Conservation (phyloP, 53 echinoderm and acorn worm genomes). For the Paelopatides confundens region DNA sequence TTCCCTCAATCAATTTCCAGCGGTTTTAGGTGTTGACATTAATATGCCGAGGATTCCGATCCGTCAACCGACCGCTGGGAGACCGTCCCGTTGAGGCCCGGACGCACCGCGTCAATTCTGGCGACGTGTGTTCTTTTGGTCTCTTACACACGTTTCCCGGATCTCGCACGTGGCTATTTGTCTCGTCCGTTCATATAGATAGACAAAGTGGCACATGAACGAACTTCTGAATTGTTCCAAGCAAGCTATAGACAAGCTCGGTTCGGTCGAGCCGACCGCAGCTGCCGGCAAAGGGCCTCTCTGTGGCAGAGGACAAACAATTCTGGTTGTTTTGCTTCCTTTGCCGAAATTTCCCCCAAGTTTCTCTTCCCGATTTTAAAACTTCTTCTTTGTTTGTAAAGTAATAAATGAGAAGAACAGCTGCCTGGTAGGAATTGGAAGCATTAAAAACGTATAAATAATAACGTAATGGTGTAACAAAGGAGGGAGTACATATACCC, state of each 20-base stretch:
- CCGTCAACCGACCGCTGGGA: constrained; percentile 24
- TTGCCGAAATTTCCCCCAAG: constrained; percentile 2
- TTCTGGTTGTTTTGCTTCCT: constrained; percentile 34
- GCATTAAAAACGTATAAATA: constrained; percentile 88
- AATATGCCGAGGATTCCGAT: constrained; percentile 21
- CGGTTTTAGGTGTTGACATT: constrained; percentile 43
- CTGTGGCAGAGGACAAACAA: constrained; percentile 49
- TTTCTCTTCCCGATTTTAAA: neutral
- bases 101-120: constrained; percentile 48
- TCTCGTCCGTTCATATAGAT: constrained; percentile 56
- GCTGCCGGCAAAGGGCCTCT: constrained; percentile 56
- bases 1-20: constrained; percentile 42
- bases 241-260: constrained; percentile 46
- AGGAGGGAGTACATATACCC: constrained; percentile 20
- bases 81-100: constrained; percentile 45
- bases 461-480: constrained; percentile 71
- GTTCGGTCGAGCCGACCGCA: constrained; percentile 54
- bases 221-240: constrained; percentile 62
- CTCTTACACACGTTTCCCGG: constrained; percentile 47
- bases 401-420: constrained; percentile 78
- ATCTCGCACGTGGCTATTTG: constrained; percentile 62
- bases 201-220: constrained; percentile 78
- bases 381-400: constrained; percentile 33
- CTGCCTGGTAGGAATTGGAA: constrained; percentile 67
- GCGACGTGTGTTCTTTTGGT: constrained; percentile 24